These are phyloP conservation scores for Zaprionus bogoriensis DNA, from an alignment of 2,888 invertebrate species.

Conservation along the genomic window DNA sequence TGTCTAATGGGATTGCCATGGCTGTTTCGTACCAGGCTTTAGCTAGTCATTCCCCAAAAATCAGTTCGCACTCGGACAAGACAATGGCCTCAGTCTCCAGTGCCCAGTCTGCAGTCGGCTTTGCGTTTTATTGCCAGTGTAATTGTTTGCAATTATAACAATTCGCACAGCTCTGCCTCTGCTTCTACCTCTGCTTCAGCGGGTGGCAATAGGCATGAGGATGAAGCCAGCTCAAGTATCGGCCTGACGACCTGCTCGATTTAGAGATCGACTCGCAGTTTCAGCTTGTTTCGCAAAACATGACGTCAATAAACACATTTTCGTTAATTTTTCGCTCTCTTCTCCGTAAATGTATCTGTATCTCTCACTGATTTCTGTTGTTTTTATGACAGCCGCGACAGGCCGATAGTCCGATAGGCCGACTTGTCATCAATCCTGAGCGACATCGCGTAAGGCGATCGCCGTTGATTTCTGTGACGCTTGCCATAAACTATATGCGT, in stretches of 20 bases:
- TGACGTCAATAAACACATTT: constrained; percentile 76
- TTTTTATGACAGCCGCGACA: constrained; percentile 52
- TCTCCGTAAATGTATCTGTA: constrained; percentile 18
- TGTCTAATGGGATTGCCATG: constrained; percentile 60
- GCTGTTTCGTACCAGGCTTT: constrained; percentile 32
- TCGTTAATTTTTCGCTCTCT: constrained; percentile 39
- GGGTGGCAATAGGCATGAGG: constrained; percentile 58
- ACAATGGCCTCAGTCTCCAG: constrained; percentile 49
- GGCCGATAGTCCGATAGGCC: constrained; percentile 42
- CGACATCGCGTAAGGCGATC: constrained; percentile 45
- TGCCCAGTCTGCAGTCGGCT: constrained; percentile 26
- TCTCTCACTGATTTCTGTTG: constrained; percentile 43
- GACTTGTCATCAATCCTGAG: constrained; percentile 73
- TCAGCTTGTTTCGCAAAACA: constrained; percentile 53
- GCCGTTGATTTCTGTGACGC: constrained; percentile 56
- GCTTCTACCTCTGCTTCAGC: constrained; percentile 47
- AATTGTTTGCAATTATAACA: constrained; percentile 75
- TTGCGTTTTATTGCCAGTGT: constrained; percentile 59
- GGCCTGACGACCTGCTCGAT: constrained; percentile 23
- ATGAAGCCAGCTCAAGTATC: constrained; percentile 20
- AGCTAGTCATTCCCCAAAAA: constrained; percentile 40
- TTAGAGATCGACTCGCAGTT: constrained; percentile 47
- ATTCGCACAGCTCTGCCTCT: constrained; percentile 37
- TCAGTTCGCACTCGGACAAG: constrained; percentile 45
- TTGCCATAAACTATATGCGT: constrained; percentile 50